phyloP scores from a whole-genome alignment of 2,888 invertebrate genomes.

The Azorinus chamasolen region DNA sequence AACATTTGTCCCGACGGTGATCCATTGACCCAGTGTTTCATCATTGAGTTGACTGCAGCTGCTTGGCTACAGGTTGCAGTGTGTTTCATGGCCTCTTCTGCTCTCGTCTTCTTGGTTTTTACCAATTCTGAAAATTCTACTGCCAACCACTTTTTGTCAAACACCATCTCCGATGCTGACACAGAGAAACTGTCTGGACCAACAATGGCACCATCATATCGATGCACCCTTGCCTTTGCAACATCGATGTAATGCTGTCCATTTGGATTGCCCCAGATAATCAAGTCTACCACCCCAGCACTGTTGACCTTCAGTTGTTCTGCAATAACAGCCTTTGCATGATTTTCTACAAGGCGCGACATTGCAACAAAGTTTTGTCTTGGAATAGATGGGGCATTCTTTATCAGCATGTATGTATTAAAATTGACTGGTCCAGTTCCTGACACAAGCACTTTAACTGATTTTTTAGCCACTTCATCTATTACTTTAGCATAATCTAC shows the following conservation, averaged over 20 bases:
- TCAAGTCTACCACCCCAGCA: conserved; percentile 81
- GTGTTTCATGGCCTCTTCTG: conserved; percentile 70
- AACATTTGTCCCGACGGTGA: conserved; percentile 81
- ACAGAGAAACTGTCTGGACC: conserved; percentile 84
- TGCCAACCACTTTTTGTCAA: conserved; percentile 84
- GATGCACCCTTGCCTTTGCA: conserved; percentile 77
- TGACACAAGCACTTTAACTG: conserved; percentile 81
- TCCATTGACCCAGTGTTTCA: conserved; percentile 83
- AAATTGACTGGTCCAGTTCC: conserved; percentile 84
- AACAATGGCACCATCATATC: conserved; percentile 84
- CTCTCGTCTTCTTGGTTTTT: conserved; percentile 55
- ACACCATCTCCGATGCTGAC: conserved; percentile 80
- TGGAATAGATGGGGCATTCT: conserved; percentile 80
- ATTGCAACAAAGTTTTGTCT: conserved; percentile 81
- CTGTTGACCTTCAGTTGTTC: conserved; percentile 81
- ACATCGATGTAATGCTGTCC: conserved; percentile 75
- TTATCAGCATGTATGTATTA: conserved; percentile 79
- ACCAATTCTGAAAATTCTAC: conserved; percentile 79
- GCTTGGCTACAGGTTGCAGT: conserved; percentile 71
- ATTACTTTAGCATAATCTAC: conserved; percentile 78
- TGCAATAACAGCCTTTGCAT: conserved; percentile 82
- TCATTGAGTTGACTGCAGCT: conserved; percentile 73
- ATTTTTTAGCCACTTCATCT: conserved; percentile 74
- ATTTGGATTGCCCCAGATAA: conserved; percentile 84
- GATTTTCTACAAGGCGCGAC: conserved; percentile 81